Conservation (phyloP, 2,888 invertebrate species). For the Spisula solida region DNA sequence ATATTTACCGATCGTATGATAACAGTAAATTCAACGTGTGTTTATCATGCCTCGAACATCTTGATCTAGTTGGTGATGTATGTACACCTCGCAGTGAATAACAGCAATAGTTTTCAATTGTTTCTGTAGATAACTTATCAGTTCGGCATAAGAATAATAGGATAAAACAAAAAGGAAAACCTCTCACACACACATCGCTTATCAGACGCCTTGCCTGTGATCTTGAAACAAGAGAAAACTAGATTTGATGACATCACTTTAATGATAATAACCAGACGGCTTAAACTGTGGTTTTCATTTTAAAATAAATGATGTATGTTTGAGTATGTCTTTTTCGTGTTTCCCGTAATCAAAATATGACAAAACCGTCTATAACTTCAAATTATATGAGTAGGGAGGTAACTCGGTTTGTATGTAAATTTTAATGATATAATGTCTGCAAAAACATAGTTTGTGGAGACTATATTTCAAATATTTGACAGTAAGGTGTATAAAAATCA, state of each 20-base stretch:
- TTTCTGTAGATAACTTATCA: too few species aligned
- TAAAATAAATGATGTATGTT: not conserved
- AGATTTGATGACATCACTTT: not conserved
- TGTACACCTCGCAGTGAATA: too few species aligned
- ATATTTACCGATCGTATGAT: too few species aligned
- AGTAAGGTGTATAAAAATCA: slow-evolving; percentile 2
- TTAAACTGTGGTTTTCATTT: not conserved
- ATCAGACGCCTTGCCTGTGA: not conserved
- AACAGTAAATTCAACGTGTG: too few species aligned
- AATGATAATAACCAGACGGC: not conserved
- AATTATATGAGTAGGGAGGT: not conserved
- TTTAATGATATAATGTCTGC: not conserved
- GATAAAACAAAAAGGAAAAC: too few species aligned
- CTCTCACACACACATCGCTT: too few species aligned
- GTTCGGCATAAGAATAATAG: too few species aligned
- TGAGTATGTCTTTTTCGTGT: not conserved
- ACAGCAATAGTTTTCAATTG: too few species aligned
- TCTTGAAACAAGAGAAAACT: not conserved
- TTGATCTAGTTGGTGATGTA: too few species aligned
- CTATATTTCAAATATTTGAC: not conserved
- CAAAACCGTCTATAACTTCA: not conserved
- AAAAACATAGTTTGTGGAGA: not conserved
- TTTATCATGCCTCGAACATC: too few species aligned
- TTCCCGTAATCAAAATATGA: not conserved
- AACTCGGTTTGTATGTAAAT: slow-evolving; percentile 10